Evolutionary conservation across 2,113 vertebrate species (phyloP).

Genomic region (Rhea pennata): DNA sequence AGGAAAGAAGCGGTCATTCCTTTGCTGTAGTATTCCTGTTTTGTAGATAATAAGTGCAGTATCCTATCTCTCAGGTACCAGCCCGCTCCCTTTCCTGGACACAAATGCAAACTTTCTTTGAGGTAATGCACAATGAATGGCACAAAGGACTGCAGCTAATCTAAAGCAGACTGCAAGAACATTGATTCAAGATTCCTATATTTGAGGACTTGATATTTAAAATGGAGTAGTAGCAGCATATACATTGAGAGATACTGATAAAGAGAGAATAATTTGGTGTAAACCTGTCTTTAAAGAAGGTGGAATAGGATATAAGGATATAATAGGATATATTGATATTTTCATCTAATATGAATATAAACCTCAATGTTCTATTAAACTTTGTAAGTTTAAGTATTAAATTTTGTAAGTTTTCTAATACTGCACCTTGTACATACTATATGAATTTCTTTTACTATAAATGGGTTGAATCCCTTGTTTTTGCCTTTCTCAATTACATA

Average conservation of each 20-base stretch:
- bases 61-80: neutral
- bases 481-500: constrained; percentile 22
- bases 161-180: neutral
- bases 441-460: neutral
- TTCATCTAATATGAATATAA: neutral
- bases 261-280: neutral
- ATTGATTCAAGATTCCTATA: neutral
- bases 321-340: neutral
- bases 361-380: neutral
- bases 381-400: neutral
- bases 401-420: neutral
- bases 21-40: neutral
- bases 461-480: neutral
- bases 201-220: neutral
- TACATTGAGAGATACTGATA: neutral
- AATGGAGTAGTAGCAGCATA: neutral
- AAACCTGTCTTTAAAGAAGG: neutral
- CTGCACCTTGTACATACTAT: neutral
- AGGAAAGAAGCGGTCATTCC: neutral
- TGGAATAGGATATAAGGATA: neutral
- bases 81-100: neutral
- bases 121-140: neutral
- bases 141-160: neutral
- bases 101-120: neutral
- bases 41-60: neutral